These are phyloP conservation scores for Endotricha flammealis DNA, from an alignment of 2,888 invertebrate species.

Conservation along the genomic window DNA sequence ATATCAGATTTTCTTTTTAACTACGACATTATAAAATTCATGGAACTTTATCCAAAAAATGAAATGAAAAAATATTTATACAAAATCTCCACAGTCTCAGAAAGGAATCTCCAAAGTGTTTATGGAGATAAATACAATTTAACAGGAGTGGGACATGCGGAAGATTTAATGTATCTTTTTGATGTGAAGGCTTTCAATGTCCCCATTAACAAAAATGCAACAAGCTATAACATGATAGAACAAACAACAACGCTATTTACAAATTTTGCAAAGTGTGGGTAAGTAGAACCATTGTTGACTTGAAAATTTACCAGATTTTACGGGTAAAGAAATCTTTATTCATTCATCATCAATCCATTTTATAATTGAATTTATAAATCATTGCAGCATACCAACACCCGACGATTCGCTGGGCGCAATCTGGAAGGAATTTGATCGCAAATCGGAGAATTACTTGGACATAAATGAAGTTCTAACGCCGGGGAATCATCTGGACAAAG, in stretches of 20 bases:
- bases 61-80: conserved; percentile 33
- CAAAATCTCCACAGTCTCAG: conserved; percentile 38
- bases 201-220: conserved; percentile 32
- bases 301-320: too few species aligned
- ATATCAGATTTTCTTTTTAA: conserved; percentile 25
- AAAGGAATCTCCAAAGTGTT: conserved; percentile 37
- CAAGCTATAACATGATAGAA: conserved; percentile 38
- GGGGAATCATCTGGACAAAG: conserved; percentile 26
- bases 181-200: conserved; percentile 32
- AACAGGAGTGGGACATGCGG: conserved; percentile 42
- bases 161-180: conserved; percentile 53
- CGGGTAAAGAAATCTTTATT: conserved; percentile 1
- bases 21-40: conserved; percentile 29
- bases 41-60: conserved; percentile 21
- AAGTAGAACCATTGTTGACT: conserved; percentile 22
- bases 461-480: conserved; percentile 38
- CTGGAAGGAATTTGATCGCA: conserved; percentile 44
- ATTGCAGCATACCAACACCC: too few species aligned
- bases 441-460: conserved; percentile 32
- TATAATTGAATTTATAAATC: too few species aligned
- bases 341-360: too few species aligned
- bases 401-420: conserved; percentile 32
- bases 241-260: conserved; percentile 42
- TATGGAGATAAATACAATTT: conserved; percentile 33
- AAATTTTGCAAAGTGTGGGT: conserved; percentile 57